Evolutionary conservation across 2,797 vertebrate species (phyloP), one percentile per base, ranked within the genome.

Genomic region (Fundulus diaphanus): DNA sequence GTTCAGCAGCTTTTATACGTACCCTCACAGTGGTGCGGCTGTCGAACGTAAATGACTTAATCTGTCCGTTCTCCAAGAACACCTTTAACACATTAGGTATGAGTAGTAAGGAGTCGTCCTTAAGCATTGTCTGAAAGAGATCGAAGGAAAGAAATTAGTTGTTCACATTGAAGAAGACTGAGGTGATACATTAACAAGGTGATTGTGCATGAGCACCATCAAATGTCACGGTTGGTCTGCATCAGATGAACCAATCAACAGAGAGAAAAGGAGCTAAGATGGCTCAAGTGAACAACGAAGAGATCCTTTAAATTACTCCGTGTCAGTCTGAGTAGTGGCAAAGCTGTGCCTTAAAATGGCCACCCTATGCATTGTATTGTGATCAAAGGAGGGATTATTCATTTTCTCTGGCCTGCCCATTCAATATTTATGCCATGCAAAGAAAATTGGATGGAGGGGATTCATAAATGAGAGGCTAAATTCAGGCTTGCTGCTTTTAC

Each of bases 1-100:
- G 59, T 73, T 42, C 3, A 29, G 27, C 31, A 46, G 33, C 33
- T 20, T 82, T 33, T 42, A 79, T 82, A 92, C 95, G 57, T 94
- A 98, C 98, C 97, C 97, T 97, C 91, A 99, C 98, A 27, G 98
- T 99, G 88, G 98, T 99, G 83, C 97, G 96, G 93, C 97, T 97
- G 90, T 99, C 98, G 48, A 99, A 99, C 0, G 98, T 99, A 90
- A 99, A 99, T 69, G 98, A 99, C 94, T 99, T 99, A 91, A 99
- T 99, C 90, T 99, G 98, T 79, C 98, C 98, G 72, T 99, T 99
- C 95, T 99, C 98, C 94, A 99, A 94, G 94, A 99, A 99, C 91
- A 99, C 98, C 95, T 99, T 99, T 92, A 99, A 90, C 88, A 99
- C 97, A 20, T 99, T 99, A 91, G 98, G 97, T 92, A 99, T 99